Evolutionary conservation across 2,113 vertebrate genomes (phyloP), one percentile per base, ranked within the genome.

Genomic region (Cricetomys ansorgei): DNA sequence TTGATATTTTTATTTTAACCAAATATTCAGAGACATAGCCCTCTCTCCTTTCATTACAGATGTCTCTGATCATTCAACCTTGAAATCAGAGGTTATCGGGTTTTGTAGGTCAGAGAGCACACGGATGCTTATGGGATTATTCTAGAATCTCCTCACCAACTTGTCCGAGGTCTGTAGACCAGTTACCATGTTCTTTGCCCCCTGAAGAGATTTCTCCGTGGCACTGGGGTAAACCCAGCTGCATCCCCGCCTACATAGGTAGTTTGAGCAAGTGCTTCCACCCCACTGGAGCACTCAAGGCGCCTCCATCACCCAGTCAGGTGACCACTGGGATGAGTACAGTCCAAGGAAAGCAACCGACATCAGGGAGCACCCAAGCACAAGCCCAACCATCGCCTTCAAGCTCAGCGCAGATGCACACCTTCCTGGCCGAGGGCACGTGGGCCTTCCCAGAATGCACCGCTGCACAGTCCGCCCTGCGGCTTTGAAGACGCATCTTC

Each of bases 381-480:
- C 4, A 2, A 16, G 21, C 2, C 34, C 29, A 43, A 23, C 37
- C 5, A 43, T 3, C 15, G 7, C 1, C 29, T 4, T 5, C 13
- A 3, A 16, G 7, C 1, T n/a, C 87, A 3, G 40, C 0, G 17
- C 7, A 1, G 37, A 65, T 50, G 10, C 19, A 1, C 19, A 8
- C 29, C 21, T 11, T 43, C 48, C 5, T 2, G 0, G 23, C 59
- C 3, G 62, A 3, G 0, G n/a, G 45, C 69, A 31, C 4, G 25
- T 1, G 9, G 43, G 25, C 34, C 3, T 5, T 91, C 96, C 94
- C 97, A 96, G 93, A 13, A 94, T 95, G 97, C 97, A 94, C 94
- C 12, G 37, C 95, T 3, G 57, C 34, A 25, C n/a, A 29, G 10
- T 25, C 43, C 21, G 12, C 25, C n/a, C 10, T 2, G 7, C 3